phyloP scores from a whole-genome alignment of 2,797 vertebrate species.

The Lophius americanus region DNA sequence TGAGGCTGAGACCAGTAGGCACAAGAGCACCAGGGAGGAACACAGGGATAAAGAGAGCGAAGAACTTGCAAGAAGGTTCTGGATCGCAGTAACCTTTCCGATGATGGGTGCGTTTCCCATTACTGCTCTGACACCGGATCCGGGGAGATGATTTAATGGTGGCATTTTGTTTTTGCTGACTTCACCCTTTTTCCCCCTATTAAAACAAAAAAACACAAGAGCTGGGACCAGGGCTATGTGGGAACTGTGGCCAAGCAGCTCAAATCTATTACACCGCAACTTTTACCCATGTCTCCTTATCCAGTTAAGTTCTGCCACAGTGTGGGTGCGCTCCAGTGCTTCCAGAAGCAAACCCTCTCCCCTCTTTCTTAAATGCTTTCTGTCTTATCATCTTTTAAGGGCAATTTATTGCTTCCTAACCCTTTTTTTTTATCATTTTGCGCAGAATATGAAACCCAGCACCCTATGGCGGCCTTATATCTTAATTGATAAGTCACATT shows the following conservation, averaged over 20 bases:
- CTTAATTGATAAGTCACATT: slow-evolving; percentile 44
- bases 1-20: slow-evolving; percentile 15
- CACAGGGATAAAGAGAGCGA: slow-evolving; percentile 35
- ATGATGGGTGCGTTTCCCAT: slow-evolving; percentile 89
- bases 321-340: slow-evolving; percentile 27
- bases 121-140: slow-evolving; percentile 89
- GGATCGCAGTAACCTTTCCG: slow-evolving; percentile 90
- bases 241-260: slow-evolving; percentile 84
- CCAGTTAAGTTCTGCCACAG: slow-evolving; percentile 49
- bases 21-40: background rate
- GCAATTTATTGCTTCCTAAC: slow-evolving; percentile 12
- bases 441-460: slow-evolving; percentile 27
- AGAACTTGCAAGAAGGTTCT: slow-evolving; percentile 74
- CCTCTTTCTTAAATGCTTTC: slow-evolving; percentile 22
- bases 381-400: slow-evolving; percentile 27
- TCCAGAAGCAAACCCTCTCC: slow-evolving; percentile 28
- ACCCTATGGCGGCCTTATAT: slow-evolving; percentile 33
- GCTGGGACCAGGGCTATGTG: slow-evolving; percentile 66
- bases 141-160: slow-evolving; percentile 92
- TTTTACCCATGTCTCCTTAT: slow-evolving; percentile 61
- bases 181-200: slow-evolving; percentile 75
- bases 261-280: slow-evolving; percentile 78
- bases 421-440: slow-evolving; percentile 38
- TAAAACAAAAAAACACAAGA: slow-evolving; percentile 66
- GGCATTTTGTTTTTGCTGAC: slow-evolving; percentile 98